Conservation (phyloP, 1,140 invertebrate species). For the Cardiocondyla obscurior region DNA sequence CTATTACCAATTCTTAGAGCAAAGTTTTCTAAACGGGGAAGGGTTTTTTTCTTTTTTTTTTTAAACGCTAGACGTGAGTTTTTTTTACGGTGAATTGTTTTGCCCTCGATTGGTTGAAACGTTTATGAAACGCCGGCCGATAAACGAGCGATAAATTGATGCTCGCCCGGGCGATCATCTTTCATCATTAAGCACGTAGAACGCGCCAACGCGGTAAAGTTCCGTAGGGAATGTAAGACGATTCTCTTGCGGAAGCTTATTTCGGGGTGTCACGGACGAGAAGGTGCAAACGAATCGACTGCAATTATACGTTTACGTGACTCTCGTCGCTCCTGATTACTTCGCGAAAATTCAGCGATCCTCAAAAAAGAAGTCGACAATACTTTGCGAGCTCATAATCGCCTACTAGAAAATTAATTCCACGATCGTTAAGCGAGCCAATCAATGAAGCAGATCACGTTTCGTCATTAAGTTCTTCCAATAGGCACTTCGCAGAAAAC, state of each 20-base stretch:
- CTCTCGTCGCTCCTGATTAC: slow-evolving; percentile 47
- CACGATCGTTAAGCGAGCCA: slow-evolving; percentile 11
- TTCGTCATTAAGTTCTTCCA: slow-evolving; percentile 25
- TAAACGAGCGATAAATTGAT: slow-evolving; percentile 52
- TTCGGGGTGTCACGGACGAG: slow-evolving; percentile 46
- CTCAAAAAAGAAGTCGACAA: not conserved
- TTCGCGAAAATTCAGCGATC: slow-evolving; percentile 42
- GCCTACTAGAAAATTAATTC: slow-evolving; percentile 44
- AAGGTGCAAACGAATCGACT: slow-evolving; percentile 50
- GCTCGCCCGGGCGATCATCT: slow-evolving; percentile 32
- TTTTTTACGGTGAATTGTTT: slow-evolving; percentile 28
- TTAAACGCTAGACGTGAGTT: slow-evolving; percentile 19
- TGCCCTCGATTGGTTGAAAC: slow-evolving; percentile 28
- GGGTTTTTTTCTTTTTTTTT: too few relatives aligned
- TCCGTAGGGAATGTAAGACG: slow-evolving; percentile 46
- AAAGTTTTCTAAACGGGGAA: slow-evolving; percentile 43
- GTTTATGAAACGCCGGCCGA: slow-evolving; percentile 46
- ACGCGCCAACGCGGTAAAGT: slow-evolving; percentile 17
- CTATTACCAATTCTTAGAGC: slow-evolving; percentile 21
- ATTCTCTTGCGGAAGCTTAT: slow-evolving; percentile 44
- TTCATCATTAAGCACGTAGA: slow-evolving; percentile 54
- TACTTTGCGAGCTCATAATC: slow-evolving; percentile 44
- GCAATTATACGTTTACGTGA: slow-evolving; percentile 55
- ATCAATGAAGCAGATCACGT: slow-evolving; percentile 52
- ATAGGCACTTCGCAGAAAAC: slow-evolving; percentile 35